phyloP scores from a whole-genome alignment of 2,113 vertebrate genomes.

The Sinocyclocheilus grahami region DNA sequence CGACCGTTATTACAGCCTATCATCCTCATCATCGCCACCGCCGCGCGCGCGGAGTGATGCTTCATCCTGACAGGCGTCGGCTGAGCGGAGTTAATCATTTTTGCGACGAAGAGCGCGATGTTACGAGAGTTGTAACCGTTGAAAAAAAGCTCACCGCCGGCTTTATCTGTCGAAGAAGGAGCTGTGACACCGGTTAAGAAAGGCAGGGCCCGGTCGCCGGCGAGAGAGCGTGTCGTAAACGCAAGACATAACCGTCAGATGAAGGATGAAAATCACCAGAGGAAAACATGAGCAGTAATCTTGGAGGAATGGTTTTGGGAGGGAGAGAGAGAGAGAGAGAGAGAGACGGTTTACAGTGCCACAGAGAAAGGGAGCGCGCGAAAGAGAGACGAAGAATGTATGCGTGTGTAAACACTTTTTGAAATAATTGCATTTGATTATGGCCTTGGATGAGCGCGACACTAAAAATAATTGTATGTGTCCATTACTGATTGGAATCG shows the following conservation, averaged over 20 bases:
- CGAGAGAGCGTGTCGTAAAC: slow-evolving; percentile 50
- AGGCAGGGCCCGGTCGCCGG: slow-evolving; percentile 49
- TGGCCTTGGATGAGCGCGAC: too few species aligned
- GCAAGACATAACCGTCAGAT: slow-evolving; percentile 59
- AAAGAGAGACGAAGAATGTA: slow-evolving; percentile 17
- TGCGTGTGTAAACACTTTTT: background rate
- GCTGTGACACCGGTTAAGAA: slow-evolving; percentile 48
- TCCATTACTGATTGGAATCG: background rate
- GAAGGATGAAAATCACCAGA: slow-evolving; percentile 62
- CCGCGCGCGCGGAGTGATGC: slow-evolving; percentile 77
- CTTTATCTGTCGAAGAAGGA: slow-evolving; percentile 51
- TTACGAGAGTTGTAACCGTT: slow-evolving; percentile 51
- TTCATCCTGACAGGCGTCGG: slow-evolving; percentile 77
- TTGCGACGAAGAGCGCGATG: slow-evolving; percentile 66
- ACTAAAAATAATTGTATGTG: background rate
- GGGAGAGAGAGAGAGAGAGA: slow-evolving; percentile 64
- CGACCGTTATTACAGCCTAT: slow-evolving; percentile 87
- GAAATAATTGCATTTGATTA: too few species aligned
- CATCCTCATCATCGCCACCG: slow-evolving; percentile 86
- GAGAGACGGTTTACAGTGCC: slow-evolving; percentile 48
- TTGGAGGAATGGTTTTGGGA: too few species aligned
- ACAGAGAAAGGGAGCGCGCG: background rate
- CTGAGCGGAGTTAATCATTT: slow-evolving; percentile 75
- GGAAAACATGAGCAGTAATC: slow-evolving; percentile 51
- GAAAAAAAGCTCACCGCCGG: slow-evolving; percentile 48